A percentile compares a stretch with the other conserved stretches of the same genome.
phyloP scores from a whole-genome alignment of 2,113 vertebrate genomes.

The Rhagologus leucostigma region DNA sequence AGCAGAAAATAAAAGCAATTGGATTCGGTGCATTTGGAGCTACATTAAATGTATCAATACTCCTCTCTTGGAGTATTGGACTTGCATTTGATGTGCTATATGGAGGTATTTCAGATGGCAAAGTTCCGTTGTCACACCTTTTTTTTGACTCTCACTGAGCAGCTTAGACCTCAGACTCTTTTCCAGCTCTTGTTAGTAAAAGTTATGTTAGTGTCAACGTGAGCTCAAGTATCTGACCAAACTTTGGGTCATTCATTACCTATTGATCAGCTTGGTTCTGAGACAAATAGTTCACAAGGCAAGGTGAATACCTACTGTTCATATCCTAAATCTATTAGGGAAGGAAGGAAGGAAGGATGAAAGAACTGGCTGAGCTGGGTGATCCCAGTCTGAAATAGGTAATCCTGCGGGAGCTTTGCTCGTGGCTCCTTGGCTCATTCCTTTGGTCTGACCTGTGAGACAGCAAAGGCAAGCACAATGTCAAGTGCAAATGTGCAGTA shows the following conservation, averaged over 20 bases:
- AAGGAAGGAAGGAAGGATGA: background rate
- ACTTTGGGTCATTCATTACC: background rate
- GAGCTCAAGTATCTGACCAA: background rate
- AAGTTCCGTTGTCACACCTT: background rate
- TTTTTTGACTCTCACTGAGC: background rate
- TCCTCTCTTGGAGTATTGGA: background rate
- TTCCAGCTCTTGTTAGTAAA: background rate
- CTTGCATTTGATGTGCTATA: background rate
- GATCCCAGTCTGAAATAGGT: background rate
- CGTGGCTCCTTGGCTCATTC: fast-evolving
- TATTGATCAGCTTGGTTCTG: background rate
- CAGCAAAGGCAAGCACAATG: background rate
- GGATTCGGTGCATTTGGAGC: background rate
- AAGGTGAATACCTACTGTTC: background rate
- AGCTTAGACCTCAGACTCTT: background rate
- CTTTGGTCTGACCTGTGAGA: background rate
- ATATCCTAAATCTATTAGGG: fast-evolving
- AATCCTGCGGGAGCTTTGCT: background rate
- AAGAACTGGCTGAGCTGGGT: background rate
- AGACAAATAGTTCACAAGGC: background rate
- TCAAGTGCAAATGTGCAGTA: background rate
- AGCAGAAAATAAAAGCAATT: background rate
- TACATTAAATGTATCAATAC: background rate
- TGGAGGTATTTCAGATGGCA: background rate
- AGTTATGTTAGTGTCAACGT: background rate